Conservation (phyloP, 2,113 vertebrate species). For the Apeltes quadracus region DNA sequence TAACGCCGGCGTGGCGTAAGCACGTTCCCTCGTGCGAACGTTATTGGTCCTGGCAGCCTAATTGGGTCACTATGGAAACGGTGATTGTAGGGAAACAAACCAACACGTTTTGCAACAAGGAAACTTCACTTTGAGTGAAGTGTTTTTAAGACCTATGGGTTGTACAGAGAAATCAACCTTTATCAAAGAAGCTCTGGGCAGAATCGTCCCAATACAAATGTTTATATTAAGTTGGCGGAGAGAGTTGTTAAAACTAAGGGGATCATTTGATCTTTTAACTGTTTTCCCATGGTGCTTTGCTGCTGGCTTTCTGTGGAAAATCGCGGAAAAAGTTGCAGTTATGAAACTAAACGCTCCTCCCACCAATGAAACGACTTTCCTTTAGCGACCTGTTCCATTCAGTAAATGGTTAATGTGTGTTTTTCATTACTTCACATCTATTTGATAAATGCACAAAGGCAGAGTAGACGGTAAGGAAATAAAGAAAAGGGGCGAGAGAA, state of each 20-base stretch:
- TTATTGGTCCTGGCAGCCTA: slow-evolving; percentile 46
- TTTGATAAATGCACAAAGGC: too few species aligned
- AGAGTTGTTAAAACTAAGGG: too few species aligned
- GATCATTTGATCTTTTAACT: too few species aligned
- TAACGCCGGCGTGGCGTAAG: slow-evolving; percentile 25
- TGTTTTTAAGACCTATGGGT: background rate
- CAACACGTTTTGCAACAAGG: too few species aligned
- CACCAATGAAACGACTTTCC: background rate
- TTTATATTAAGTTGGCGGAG: background rate
- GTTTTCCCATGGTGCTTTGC: background rate
- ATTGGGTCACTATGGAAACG: slow-evolving; percentile 37
- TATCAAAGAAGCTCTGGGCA: background rate
- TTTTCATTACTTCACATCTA: background rate
- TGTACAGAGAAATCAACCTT: too few species aligned
- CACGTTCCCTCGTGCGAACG: slow-evolving; percentile 36
- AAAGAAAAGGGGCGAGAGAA: background rate
- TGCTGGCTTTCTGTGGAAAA: too few species aligned
- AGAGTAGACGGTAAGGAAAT: background rate
- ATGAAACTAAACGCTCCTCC: background rate
- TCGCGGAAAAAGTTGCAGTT: background rate
- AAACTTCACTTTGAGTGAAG: too few species aligned
- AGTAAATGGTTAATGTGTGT: background rate
- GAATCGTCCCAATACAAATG: background rate
- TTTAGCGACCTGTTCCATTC: background rate
- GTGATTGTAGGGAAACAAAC: too few species aligned